Percentiles rank a stretch among this genome's conserved stretches.
Evolutionary conservation across 2,113 vertebrate genomes (phyloP).

Genomic region (Tringa solitaria): DNA sequence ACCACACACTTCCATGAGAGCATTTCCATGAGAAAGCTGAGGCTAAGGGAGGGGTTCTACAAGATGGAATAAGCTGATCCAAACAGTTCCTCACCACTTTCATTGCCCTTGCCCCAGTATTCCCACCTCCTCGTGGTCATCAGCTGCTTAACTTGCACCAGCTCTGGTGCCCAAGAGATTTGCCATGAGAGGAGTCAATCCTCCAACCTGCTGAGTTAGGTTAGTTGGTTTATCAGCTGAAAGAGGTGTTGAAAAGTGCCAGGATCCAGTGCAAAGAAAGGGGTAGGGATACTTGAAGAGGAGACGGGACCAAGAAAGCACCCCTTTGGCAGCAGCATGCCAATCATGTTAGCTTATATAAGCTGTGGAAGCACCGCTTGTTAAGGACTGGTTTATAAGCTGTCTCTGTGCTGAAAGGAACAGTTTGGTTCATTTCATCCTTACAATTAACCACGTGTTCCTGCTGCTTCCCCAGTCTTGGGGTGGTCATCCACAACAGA

Average conservation of each 20-base stretch:
- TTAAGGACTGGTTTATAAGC: not conserved
- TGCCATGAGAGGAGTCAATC: not conserved
- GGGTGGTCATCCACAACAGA: not conserved
- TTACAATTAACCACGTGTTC: not conserved
- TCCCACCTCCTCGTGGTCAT: rapidly evolving
- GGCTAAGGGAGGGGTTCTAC: not conserved
- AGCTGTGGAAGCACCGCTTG: not conserved
- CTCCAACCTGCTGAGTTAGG: not conserved
- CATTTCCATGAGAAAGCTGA: not conserved
- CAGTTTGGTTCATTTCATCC: not conserved
- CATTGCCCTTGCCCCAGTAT: not conserved
- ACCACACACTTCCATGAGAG: not conserved
- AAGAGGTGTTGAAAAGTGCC: not conserved
- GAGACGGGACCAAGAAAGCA: not conserved
- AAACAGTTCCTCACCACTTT: not conserved
- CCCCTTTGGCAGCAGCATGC: not conserved
- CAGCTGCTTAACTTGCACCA: not conserved
- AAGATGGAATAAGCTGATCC: not conserved
- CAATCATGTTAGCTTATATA: not conserved
- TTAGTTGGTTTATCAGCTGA: not conserved
- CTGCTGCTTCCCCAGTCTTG: not conserved
- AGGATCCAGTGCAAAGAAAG: not conserved
- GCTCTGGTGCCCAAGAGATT: not conserved
- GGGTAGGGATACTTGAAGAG: not conserved
- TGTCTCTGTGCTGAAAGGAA: not conserved